Percentiles rank a stretch among this genome's conserved stretches.
phyloP scores from a whole-genome alignment of 2,888 invertebrate genomes.

The Ornithoptera priamus region DNA sequence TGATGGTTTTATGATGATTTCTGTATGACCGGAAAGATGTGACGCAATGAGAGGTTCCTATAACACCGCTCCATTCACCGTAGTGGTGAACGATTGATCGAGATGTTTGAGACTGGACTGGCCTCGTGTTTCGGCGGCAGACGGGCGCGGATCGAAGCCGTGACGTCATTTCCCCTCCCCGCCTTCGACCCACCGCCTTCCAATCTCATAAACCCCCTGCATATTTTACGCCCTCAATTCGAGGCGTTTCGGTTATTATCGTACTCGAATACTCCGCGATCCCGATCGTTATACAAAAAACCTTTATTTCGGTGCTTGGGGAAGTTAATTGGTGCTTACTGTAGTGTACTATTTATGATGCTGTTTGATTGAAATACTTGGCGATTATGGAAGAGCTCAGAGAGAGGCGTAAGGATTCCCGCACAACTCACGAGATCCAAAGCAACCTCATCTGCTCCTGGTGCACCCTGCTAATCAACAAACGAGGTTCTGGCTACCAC shows the following conservation, averaged over 20 bases:
- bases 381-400: too few species aligned
- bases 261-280: slow-evolving; percentile 37
- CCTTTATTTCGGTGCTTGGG: slow-evolving; percentile 3
- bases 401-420: too few species aligned
- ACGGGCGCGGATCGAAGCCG: slow-evolving; percentile 60
- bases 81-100: slow-evolving; percentile 54
- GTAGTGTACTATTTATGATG: not conserved
- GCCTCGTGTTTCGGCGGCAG: slow-evolving; percentile 53
- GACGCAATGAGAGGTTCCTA: too few species aligned
- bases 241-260: slow-evolving; percentile 47
- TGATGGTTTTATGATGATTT: too few species aligned
- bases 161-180: slow-evolving; percentile 58
- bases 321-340: not conserved
- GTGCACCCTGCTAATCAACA: too few species aligned
- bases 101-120: slow-evolving; percentile 50
- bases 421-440: too few species aligned
- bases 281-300: slow-evolving; percentile 2
- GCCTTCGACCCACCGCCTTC: slow-evolving; percentile 31
- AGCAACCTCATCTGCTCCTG: too few species aligned
- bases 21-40: too few species aligned
- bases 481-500: too few species aligned
- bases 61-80: slow-evolving; percentile 29
- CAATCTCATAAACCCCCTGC: slow-evolving; percentile 50
- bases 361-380: too few species aligned
- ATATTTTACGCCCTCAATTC: slow-evolving; percentile 64